These are phyloP conservation scores for Burhinus oedicnemus DNA, from an alignment of 2,113 vertebrate genomes.

Conservation along the genomic window DNA sequence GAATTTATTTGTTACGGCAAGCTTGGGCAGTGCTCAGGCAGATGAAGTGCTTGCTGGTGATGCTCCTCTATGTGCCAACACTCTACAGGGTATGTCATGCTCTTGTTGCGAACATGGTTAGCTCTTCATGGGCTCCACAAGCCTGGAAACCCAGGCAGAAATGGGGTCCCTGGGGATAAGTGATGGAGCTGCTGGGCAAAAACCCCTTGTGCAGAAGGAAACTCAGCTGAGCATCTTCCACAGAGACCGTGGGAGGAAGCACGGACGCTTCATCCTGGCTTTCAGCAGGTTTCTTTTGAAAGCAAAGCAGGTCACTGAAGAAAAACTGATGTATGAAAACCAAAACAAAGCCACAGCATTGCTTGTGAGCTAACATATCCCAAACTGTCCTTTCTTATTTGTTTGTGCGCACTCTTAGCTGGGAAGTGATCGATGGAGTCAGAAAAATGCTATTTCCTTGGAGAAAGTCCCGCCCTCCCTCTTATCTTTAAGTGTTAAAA, in stretches of 20 bases:
- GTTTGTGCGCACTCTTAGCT: background rate
- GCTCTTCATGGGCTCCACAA: rapidly evolving
- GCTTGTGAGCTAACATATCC: background rate
- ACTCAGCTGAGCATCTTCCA: background rate
- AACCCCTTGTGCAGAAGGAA: background rate
- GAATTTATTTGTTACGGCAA: background rate
- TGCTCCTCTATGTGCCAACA: rapidly evolving
- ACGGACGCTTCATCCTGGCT: background rate
- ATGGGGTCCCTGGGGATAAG: rapidly evolving
- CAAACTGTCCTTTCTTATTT: background rate
- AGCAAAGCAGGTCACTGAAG: background rate
- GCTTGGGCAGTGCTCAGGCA: rapidly evolving
- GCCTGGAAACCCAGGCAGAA: background rate
- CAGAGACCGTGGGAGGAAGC: background rate
- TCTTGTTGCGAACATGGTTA: rapidly evolving
- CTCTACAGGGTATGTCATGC: background rate
- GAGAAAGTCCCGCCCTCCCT: background rate
- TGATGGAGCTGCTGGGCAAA: background rate
- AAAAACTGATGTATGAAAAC: background rate
- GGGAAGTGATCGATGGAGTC: background rate
- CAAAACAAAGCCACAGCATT: background rate
- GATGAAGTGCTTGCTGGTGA: rapidly evolving
- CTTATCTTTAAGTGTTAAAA: constrained; percentile 2
- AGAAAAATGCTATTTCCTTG: background rate
- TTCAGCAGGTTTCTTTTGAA: background rate